These are phyloP conservation scores for Furcifer pardalis DNA, from an alignment of 2,797 vertebrate genomes.

Conservation along the genomic window DNA sequence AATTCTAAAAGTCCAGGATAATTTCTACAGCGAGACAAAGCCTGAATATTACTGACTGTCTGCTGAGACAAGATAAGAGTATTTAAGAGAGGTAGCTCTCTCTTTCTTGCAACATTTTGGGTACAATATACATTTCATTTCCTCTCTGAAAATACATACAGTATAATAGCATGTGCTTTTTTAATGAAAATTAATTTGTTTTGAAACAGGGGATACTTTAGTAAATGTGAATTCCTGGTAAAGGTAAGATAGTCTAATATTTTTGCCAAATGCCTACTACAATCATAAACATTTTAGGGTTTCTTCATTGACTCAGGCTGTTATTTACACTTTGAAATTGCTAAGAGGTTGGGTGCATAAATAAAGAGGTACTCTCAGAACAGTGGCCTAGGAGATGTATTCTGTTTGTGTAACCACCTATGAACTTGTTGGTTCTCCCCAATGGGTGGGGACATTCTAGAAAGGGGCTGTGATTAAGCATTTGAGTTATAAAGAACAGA, in stretches of 20 bases:
- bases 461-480: too few relatives aligned
- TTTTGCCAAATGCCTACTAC: constrained; percentile 51
- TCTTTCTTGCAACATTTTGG: constrained; percentile 65
- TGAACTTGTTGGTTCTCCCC: too few relatives aligned
- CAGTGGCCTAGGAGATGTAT: not conserved
- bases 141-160: constrained; percentile 69
- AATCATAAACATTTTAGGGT: constrained; percentile 34
- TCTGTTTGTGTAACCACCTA: too few relatives aligned
- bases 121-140: constrained; percentile 69
- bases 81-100: constrained; percentile 66
- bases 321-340: not conserved
- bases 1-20: constrained; percentile 65
- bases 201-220: constrained; percentile 62
- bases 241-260: constrained; percentile 33
- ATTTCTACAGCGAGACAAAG: constrained; percentile 66
- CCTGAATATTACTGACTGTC: constrained; percentile 41
- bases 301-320: not conserved
- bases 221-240: constrained; percentile 64
- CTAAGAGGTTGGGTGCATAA: not conserved
- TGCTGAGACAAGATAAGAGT: constrained; percentile 72
- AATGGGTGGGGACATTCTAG: too few relatives aligned
- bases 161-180: constrained; percentile 62
- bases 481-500: too few relatives aligned
- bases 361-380: not conserved
- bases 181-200: constrained; percentile 71